Conservation (phyloP, 2,888 invertebrate species). For the Mylabris sibirica region DNA sequence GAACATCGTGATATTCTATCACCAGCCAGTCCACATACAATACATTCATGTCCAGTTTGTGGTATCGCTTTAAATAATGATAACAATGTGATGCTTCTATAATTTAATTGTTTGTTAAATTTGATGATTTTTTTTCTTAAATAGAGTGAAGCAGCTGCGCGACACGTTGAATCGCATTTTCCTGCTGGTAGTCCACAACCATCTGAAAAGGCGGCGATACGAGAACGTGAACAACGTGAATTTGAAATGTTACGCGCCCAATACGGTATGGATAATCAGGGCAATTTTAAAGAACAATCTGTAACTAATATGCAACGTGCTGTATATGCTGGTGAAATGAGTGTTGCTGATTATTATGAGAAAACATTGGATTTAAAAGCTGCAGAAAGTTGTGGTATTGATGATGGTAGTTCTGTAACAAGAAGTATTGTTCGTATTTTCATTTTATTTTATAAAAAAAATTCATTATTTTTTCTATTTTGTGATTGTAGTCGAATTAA, state of each 20-base stretch:
- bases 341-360: conserved; percentile 86
- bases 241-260: conserved; percentile 82
- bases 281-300: conserved; percentile 76
- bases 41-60: conserved; percentile 60
- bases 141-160: conserved; percentile 69
- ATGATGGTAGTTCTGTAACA: conserved; percentile 83
- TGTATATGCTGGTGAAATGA: conserved; percentile 85
- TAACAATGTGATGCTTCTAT: no score
- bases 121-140: no score
- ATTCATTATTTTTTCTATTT: neutral
- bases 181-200: conserved; percentile 63
- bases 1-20: conserved; percentile 84
- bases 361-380: conserved; percentile 77
- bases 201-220: conserved; percentile 71
- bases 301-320: conserved; percentile 82
- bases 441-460: no score
- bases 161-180: conserved; percentile 90
- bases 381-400: conserved; percentile 80
- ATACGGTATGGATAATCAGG: conserved; percentile 90
- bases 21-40: conserved; percentile 62
- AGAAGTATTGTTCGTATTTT: conserved; percentile 67
- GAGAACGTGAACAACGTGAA: conserved; percentile 78
- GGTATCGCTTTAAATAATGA: conserved; percentile 62
- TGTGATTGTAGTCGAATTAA: neutral
- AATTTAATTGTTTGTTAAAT: no score